Evolutionary conservation across 2,888 invertebrate species (phyloP).

Genomic region (Thereva unica): DNA sequence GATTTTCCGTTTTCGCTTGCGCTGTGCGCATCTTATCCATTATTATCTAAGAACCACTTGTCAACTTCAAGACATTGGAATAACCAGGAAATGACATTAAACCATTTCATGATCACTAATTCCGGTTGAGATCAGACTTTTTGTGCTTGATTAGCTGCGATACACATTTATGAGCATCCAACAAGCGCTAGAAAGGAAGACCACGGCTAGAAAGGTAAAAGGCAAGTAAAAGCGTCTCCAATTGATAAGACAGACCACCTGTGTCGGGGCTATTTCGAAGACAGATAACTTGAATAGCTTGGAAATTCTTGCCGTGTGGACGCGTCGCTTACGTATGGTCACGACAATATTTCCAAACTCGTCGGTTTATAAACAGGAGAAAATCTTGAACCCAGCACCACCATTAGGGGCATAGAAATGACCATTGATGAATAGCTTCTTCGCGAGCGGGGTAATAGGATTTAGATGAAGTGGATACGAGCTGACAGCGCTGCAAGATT

Average conservation of each 20-base stretch:
- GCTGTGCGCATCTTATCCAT: slow-evolving; percentile 10
- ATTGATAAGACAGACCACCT: slow-evolving; percentile 33
- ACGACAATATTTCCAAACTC: slow-evolving; percentile 3
- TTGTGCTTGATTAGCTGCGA: too few species aligned
- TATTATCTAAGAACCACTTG: slow-evolving; percentile 32
- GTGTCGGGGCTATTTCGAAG: slow-evolving; percentile 17
- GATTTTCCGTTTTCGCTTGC: slow-evolving; percentile 21
- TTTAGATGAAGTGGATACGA: too few species aligned
- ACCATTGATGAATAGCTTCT: slow-evolving; percentile 19
- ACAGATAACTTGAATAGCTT: slow-evolving; percentile 31
- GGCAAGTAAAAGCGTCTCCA: slow-evolving; percentile 26
- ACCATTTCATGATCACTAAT: slow-evolving; percentile 36
- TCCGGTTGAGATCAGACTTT: slow-evolving; percentile 34
- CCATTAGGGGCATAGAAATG: slow-evolving; percentile 9
- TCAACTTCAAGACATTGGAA: slow-evolving; percentile 33
- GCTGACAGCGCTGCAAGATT: too few species aligned
- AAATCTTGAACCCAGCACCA: slow-evolving; percentile 10
- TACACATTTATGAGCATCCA: too few species aligned
- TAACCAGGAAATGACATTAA: slow-evolving; percentile 36
- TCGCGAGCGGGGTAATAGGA: too few species aligned
- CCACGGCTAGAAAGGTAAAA: slow-evolving; percentile 23
- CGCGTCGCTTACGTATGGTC: slow-evolving; percentile 20
- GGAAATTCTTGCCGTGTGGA: slow-evolving; percentile 23
- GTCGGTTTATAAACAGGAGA: slow-evolving; percentile 8
- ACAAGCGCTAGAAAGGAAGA: background rate